Evolutionary conservation across 35 echinoderm and acorn worm genomes (phyloP).

Genomic region (Hemicentrotus pulcherrimus): DNA sequence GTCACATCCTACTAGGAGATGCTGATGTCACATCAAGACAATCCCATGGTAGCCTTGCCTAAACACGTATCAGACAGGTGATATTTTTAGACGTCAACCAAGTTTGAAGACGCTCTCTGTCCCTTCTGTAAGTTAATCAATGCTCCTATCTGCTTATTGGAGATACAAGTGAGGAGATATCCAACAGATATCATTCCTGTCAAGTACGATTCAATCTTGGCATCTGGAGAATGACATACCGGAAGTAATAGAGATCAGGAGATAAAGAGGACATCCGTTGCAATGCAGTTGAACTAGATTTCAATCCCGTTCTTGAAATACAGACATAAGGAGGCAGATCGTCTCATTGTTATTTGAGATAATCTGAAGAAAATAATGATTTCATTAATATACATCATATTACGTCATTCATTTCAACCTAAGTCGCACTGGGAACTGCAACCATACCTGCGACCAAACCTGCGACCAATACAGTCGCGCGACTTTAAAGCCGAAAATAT

Average conservation of each 20-base stretch:
- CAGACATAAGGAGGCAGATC: background rate
- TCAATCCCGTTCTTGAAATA: background rate
- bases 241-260: background rate
- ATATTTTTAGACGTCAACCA: background rate
- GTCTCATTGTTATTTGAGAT: background rate
- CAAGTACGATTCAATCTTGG: background rate
- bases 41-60: background rate
- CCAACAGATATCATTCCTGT: background rate
- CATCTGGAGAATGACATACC: background rate
- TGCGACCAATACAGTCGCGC: no score
- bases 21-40: background rate
- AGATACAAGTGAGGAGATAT: background rate
- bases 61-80: background rate
- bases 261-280: background rate
- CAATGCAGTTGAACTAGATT: background rate
- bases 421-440: background rate
- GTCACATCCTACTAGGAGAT: background rate
- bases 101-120: background rate
- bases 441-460: no score
- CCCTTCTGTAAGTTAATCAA: background rate
- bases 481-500: no score
- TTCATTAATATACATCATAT: background rate
- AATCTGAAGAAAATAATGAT: background rate
- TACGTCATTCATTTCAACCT: background rate
- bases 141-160: background rate